Evolutionary conservation across 2,113 vertebrate genomes (phyloP), one percentile per base, ranked within the genome.

Genomic region (Verasper variegatus): DNA sequence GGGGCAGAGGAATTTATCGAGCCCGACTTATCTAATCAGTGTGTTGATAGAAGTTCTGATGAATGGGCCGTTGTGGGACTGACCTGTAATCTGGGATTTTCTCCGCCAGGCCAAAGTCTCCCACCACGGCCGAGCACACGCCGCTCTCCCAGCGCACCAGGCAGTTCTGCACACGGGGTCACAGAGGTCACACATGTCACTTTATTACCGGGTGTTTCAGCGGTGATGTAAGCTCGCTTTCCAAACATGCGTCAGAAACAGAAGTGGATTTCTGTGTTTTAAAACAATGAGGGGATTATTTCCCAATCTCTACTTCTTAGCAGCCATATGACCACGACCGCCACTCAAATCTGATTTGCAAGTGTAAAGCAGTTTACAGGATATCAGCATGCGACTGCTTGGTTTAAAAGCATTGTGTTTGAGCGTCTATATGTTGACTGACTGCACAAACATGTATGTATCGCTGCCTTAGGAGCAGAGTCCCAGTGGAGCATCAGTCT

Each of bases 31-130:
- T 89, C 84, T 86, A 78, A 88, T 87, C 85, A 24, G 3, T 12
- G 56, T 14, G 67, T 51, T 49, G 75, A 73, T 52, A 31, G 65
- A 26, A 8, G 40, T 7, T 67, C 20, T 42, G 74, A 75, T 52
- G 60, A 59, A 40, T n/a, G n/a, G 8, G 1, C 15, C 45, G 45
- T 7, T 42, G 40, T 13, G 40, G 40, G 40, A 82, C 82, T 15
- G 42, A 97, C 96, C 97, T 97, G 93, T 96, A 97, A 64, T 95
- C 96, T 23, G 98, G 98, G 71, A 99, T 99, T 93, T 98, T 99
- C 91, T 99, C 98, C 0, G 98, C 97, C 91, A 99, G 94, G 62
- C 97, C 97, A 0, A 99, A 98, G 93, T 99, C 98, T 51, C 96
- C 97, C 80, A 99, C 97, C 24, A 99, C 97, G 8, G 95, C 97